Conservation (phyloP, 37 sponge, comb jelly and placozoan genomes). For the Hexactinellida sp. region DNA sequence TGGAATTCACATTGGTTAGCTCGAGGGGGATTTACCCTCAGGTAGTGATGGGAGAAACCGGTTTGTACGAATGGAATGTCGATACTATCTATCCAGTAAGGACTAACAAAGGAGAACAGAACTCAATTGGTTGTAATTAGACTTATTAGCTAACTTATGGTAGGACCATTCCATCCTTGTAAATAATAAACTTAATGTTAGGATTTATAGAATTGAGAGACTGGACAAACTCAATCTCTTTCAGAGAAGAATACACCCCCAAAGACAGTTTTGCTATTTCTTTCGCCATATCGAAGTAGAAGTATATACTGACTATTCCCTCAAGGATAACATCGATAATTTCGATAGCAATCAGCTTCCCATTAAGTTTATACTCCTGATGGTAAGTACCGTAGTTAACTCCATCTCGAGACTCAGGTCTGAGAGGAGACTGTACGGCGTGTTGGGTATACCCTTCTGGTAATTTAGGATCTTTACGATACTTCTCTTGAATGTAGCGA, state of each 20-base stretch:
- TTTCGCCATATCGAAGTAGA: constrained; percentile 62
- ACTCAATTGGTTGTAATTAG: constrained; percentile 70
- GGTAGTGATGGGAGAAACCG: background rate
- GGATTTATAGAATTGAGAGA: constrained; percentile 31
- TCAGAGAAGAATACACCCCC: constrained; percentile 81
- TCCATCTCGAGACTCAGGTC: constrained; percentile 33
- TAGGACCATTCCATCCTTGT: constrained; percentile 61
- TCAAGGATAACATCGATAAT: constrained; percentile 67
- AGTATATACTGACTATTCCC: constrained; percentile 76
- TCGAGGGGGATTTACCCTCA: background rate
- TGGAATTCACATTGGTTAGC: background rate
- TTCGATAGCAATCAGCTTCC: constrained; percentile 62
- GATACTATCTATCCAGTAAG: constrained; percentile 36
- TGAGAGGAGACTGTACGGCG: constrained; percentile 45
- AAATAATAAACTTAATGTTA: constrained; percentile 61
- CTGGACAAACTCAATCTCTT: constrained; percentile 62
- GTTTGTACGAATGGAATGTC: background rate
- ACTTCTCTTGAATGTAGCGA: constrained; percentile 43
- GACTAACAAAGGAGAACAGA: constrained; percentile 54
- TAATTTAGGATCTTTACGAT: constrained; percentile 48
- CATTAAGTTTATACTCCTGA: constrained; percentile 63
- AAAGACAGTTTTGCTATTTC: constrained; percentile 60
- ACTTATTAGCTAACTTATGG: constrained; percentile 66
- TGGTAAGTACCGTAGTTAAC: constrained; percentile 64
- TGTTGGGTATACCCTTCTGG: constrained; percentile 59